phyloP scores from a whole-genome alignment of 2,888 invertebrate genomes.

The Willowsia nigromaculata region DNA sequence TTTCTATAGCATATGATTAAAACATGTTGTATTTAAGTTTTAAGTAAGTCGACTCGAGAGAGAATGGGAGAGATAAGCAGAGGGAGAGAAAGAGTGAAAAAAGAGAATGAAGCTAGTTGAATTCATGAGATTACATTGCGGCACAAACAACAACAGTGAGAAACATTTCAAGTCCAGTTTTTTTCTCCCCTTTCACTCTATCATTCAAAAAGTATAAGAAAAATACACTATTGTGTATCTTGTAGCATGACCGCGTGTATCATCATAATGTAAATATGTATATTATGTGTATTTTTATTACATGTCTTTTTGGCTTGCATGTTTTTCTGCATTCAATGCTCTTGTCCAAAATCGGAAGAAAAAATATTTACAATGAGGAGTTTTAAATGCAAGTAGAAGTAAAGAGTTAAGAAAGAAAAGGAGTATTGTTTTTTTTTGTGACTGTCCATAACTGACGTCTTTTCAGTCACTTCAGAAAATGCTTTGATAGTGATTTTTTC shows the following conservation, averaged over 20 bases:
- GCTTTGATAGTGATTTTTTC: no score
- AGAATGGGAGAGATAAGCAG: not conserved
- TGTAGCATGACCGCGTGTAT: not conserved
- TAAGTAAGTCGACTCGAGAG: not conserved
- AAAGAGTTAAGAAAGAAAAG: not conserved
- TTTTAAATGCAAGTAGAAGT: not conserved
- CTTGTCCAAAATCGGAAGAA: constrained; percentile 10
- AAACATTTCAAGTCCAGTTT: constrained; percentile 50
- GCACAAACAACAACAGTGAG: constrained; percentile 30
- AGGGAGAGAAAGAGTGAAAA: not conserved
- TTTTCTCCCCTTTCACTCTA: not conserved
- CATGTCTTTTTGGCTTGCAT: constrained; percentile 6
- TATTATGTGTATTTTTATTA: constrained; percentile 19
- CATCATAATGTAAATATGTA: constrained; percentile 23
- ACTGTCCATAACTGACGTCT: not conserved
- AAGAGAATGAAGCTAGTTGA: constrained; percentile 41
- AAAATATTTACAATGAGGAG: not conserved
- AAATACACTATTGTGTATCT: not conserved
- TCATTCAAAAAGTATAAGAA: constrained; percentile 7
- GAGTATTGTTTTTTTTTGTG: not conserved
- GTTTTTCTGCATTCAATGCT: not conserved
- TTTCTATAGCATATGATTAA: constrained; percentile 13
- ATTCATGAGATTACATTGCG: constrained; percentile 70
- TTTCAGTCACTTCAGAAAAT: no score
- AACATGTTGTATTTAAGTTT: constrained; percentile 30